Evolutionary conservation across 2,797 vertebrate species (phyloP).

Genomic region (Sebastes itinus): DNA sequence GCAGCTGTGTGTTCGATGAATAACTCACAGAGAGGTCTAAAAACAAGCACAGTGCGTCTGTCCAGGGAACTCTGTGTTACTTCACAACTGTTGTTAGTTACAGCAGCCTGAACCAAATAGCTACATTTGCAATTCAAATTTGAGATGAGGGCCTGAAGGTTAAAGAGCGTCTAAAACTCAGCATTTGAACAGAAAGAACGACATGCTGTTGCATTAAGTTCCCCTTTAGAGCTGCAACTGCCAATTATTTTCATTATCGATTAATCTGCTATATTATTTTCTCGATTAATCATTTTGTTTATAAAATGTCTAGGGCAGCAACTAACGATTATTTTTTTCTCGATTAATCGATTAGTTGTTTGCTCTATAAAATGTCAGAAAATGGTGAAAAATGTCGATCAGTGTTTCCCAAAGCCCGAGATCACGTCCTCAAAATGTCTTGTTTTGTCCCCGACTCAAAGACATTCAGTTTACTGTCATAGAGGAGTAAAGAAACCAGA

Average conservation of each 20-base stretch:
- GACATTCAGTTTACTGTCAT: no score
- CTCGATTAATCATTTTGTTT: neutral
- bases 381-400: neutral
- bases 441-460: neutral
- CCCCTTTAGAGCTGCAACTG: neutral
- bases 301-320: neutral
- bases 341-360: neutral
- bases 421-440: neutral
- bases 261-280: neutral
- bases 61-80: conserved; percentile 6
- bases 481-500: neutral
- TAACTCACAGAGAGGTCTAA: conserved; percentile 11
- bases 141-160: neutral
- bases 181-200: neutral
- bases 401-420: neutral
- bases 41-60: neutral
- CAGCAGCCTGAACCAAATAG: conserved; percentile 32
- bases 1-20: conserved; percentile 10
- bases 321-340: neutral
- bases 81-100: conserved; percentile 27
- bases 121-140: conserved; percentile 77
- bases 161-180: neutral
- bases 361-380: neutral
- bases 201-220: neutral
- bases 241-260: neutral